Evolutionary conservation across 2,113 vertebrate genomes (phyloP).

Genomic region (Candoia aspera): DNA sequence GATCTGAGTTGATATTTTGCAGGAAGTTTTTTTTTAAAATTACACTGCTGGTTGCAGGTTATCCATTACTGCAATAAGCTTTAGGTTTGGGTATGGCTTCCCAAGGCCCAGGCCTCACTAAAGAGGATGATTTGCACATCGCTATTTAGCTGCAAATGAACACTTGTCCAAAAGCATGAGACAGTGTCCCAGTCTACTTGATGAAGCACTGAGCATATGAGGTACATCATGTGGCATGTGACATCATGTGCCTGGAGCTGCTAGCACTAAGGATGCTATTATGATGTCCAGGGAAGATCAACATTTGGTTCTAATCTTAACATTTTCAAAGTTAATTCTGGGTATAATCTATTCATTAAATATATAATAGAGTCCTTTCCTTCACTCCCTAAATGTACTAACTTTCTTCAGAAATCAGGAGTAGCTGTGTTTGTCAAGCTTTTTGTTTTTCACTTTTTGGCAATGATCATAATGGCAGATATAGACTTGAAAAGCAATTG

Average conservation of each 20-base stretch:
- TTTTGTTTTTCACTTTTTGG: background rate
- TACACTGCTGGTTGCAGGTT: background rate
- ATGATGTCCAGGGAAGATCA: background rate
- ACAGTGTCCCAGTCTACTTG: background rate
- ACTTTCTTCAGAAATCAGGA: background rate
- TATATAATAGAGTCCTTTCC: background rate
- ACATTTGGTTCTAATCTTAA: background rate
- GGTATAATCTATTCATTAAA: background rate
- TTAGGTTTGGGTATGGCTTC: background rate
- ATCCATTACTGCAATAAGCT: background rate
- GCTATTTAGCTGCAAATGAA: background rate
- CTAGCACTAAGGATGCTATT: background rate
- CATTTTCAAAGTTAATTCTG: background rate
- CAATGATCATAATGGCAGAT: background rate
- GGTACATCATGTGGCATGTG: background rate
- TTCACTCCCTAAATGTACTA: background rate
- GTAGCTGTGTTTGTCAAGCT: background rate
- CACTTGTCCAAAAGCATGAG: background rate
- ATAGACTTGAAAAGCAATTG: background rate
- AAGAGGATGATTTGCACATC: background rate
- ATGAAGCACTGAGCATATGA: background rate
- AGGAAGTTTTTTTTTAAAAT: background rate
- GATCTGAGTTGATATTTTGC: background rate
- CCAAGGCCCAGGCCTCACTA: background rate
- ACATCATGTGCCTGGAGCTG: no score